phyloP scores from a whole-genome alignment of 2,888 invertebrate species.

The Odontocolon sp. region DNA sequence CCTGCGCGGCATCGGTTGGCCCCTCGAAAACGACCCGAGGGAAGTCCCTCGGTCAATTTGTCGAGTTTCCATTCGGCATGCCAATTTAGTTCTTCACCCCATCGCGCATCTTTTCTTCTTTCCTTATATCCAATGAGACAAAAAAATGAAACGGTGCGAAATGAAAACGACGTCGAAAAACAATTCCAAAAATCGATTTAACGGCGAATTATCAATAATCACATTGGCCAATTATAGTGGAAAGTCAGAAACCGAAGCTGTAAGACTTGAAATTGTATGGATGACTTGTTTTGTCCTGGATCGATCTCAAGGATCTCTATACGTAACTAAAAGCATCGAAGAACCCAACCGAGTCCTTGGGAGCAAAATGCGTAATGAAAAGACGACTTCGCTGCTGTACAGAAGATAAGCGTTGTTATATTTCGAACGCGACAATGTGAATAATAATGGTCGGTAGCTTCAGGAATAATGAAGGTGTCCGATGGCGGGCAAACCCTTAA shows the following conservation, averaged over 20 bases:
- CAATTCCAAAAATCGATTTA: no score
- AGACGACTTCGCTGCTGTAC: no score
- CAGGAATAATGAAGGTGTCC: constrained; percentile 53
- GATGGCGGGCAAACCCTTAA: constrained; percentile 50
- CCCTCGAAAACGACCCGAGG: constrained; percentile 47
- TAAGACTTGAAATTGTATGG: no score
- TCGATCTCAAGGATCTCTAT: no score
- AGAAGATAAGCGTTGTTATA: neutral
- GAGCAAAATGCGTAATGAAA: no score
- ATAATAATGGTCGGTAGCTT: constrained; percentile 45
- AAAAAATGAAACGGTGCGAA: neutral
- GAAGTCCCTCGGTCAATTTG: constrained; percentile 59
- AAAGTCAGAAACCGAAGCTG: no score
- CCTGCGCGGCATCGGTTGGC: constrained; percentile 1
- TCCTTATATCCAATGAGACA: neutral
- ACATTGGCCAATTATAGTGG: no score
- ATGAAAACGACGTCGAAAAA: no score
- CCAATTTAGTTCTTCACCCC: constrained; percentile 37
- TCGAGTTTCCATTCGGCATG: constrained; percentile 54
- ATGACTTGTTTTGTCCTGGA: no score
- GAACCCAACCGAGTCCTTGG: no score
- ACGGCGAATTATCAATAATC: no score
- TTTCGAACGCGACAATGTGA: constrained; percentile 48
- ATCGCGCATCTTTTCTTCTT: neutral
- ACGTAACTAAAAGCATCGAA: no score